Evolutionary conservation across 2,888 invertebrate species (phyloP).

Genomic region (Antheraea yamamai): DNA sequence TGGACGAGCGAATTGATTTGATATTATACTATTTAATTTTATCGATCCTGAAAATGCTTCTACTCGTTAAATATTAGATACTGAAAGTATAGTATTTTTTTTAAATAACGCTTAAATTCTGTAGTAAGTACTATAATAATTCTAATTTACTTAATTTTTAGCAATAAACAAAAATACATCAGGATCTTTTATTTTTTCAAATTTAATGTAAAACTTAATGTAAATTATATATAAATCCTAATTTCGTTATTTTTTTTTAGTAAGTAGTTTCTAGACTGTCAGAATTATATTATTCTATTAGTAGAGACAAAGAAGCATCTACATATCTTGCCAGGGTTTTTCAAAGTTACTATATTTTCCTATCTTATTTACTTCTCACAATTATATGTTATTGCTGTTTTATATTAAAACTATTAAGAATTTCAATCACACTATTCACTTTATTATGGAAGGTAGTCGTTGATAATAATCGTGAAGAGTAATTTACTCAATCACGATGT

Average conservation of each 20-base stretch:
- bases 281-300: too few relatives aligned
- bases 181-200: too few relatives aligned
- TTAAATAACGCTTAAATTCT: not conserved
- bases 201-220: too few relatives aligned
- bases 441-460: not conserved
- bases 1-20: not conserved
- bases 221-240: too few relatives aligned
- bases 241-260: too few relatives aligned
- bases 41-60: not conserved
- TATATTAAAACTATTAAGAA: not conserved
- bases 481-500: not conserved
- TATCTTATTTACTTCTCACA: too few relatives aligned
- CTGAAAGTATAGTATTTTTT: not conserved
- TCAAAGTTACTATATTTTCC: too few relatives aligned
- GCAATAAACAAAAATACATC: not conserved
- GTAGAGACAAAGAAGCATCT: too few relatives aligned
- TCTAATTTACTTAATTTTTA: not conserved
- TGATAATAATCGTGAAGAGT: not conserved
- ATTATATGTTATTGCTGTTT: too few relatives aligned
- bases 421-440: not conserved
- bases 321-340: too few relatives aligned
- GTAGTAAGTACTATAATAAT: not conserved
- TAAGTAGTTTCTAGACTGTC: too few relatives aligned
- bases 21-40: slow-evolving; percentile 1
- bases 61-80: not conserved